phyloP scores from a whole-genome alignment of 2,797 vertebrate species.

The Gymnoscopelus microlampas region DNA sequence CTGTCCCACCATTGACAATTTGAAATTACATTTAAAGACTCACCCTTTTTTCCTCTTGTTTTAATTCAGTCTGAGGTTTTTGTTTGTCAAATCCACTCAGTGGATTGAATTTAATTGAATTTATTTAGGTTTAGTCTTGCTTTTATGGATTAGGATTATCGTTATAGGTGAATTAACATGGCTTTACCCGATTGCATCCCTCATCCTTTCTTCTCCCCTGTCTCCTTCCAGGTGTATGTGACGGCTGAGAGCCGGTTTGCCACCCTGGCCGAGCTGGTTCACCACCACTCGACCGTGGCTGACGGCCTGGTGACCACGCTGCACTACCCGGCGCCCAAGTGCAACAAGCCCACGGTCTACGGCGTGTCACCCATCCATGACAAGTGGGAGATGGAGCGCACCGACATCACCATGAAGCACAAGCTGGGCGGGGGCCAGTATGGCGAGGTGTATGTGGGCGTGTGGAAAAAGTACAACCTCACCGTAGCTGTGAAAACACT shows the following conservation, averaged over 20 bases:
- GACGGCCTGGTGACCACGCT: constrained; percentile 97
- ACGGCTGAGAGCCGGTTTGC: constrained; percentile 97
- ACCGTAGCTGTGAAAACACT: constrained; percentile 98
- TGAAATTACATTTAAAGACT: no score
- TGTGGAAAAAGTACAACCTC: constrained; percentile 98
- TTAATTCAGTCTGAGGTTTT: no score
- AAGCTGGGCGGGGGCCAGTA: constrained; percentile 98
- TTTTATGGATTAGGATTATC: no score
- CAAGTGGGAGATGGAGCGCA: constrained; percentile 99
- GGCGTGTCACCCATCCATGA: constrained; percentile 99
- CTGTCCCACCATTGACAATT: no score
- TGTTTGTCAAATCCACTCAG: no score
- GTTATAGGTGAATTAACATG: no score
- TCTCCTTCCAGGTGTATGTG: constrained; percentile 89
- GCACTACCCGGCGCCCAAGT: constrained; percentile 98
- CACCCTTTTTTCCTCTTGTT: no score
- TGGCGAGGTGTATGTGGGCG: constrained; percentile 96
- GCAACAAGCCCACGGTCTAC: constrained; percentile 98
- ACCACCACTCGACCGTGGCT: constrained; percentile 98
- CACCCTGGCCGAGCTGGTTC: constrained; percentile 96
- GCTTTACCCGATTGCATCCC: no score
- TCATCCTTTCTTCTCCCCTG: not conserved
- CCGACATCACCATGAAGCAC: constrained; percentile 99
- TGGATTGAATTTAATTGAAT: no score
- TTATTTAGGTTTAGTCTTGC: no score